Evolutionary conservation across 1,140 invertebrate genomes (phyloP).

Genomic region (Drosophila pseudoananassae): DNA sequence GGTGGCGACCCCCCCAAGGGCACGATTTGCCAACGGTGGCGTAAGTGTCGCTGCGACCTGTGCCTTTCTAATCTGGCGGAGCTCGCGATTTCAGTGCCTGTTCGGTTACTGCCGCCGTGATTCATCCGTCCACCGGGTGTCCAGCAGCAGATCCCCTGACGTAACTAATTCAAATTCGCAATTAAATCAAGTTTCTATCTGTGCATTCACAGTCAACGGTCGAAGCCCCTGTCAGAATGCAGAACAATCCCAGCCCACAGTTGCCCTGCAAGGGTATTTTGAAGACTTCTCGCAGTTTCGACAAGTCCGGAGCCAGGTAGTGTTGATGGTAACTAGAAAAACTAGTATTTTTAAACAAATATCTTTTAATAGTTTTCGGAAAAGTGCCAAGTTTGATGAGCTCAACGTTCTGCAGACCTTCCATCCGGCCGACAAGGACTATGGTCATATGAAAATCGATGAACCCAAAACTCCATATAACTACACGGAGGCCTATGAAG

Average conservation of each 20-base stretch:
- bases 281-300: conserved; percentile 95
- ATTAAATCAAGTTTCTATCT: conserved; percentile 33
- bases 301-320: conserved; percentile 86
- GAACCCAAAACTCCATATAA: conserved; percentile 99
- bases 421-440: conserved; percentile 99
- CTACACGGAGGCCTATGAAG: conserved; percentile 89
- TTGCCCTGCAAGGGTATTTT: conserved; percentile 95
- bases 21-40: conserved; percentile 53
- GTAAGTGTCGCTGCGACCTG: conserved; percentile 58
- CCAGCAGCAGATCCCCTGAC: conserved; percentile 52
- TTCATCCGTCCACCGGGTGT: conserved; percentile 38
- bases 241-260: conserved; percentile 85
- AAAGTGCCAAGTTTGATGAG: conserved; percentile 98
- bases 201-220: conserved; percentile 33
- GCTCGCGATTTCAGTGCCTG: conserved; percentile 38
- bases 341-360: background rate
- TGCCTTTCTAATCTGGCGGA: conserved; percentile 48
- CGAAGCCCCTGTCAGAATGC: conserved; percentile 55
- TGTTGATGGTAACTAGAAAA: background rate
- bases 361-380: conserved; percentile 85
- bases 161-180: conserved; percentile 54
- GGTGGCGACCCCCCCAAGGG: conserved; percentile 64
- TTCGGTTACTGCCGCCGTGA: conserved; percentile 48
- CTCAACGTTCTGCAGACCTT: conserved; percentile 99
- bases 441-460: conserved; percentile 99